Conservation (phyloP, 2,888 invertebrate species). For the Biston stratarius region DNA sequence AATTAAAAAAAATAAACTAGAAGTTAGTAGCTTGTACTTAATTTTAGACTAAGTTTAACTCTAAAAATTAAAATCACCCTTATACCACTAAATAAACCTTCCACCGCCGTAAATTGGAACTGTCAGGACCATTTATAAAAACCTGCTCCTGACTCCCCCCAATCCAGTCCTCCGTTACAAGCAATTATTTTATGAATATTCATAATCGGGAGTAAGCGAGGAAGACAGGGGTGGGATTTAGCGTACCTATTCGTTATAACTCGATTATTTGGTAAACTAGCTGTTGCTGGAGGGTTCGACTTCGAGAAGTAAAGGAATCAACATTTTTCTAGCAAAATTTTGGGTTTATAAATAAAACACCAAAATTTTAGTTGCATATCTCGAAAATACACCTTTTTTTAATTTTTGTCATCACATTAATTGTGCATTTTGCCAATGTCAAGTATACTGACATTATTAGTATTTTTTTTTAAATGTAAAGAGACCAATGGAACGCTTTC, state of each 20-base stretch:
- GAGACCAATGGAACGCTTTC: too few species aligned
- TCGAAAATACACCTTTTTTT: too few species aligned
- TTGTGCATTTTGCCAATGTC: too few species aligned
- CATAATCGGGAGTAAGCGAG: conserved; percentile 45
- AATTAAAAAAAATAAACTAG: too few species aligned
- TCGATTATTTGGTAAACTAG: conserved; percentile 29
- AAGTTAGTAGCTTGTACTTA: too few species aligned
- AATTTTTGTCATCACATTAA: too few species aligned
- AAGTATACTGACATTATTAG: too few species aligned
- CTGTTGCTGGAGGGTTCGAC: not conserved
- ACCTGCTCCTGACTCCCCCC: conserved; percentile 50
- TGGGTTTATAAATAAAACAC: too few species aligned
- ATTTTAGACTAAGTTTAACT: too few species aligned
- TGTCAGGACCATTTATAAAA: conserved; percentile 64
- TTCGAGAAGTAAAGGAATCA: not conserved
- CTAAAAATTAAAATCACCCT: conserved; percentile 3
- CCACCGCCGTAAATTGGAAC: conserved; percentile 59
- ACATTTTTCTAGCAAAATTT: not conserved
- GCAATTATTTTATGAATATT: conserved; percentile 67
- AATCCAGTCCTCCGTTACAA: conserved; percentile 57
- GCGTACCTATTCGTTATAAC: conserved; percentile 38
- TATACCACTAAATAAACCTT: conserved; percentile 19
- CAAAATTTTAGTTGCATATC: too few species aligned
- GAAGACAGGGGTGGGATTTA: conserved; percentile 36
- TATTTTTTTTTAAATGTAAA: too few species aligned